Percentiles rank a stretch among this genome's conserved stretches.
These are phyloP conservation scores for Temnothorax nylanderi DNA, from an alignment of 1,140 invertebrate species.

Conservation along the genomic window DNA sequence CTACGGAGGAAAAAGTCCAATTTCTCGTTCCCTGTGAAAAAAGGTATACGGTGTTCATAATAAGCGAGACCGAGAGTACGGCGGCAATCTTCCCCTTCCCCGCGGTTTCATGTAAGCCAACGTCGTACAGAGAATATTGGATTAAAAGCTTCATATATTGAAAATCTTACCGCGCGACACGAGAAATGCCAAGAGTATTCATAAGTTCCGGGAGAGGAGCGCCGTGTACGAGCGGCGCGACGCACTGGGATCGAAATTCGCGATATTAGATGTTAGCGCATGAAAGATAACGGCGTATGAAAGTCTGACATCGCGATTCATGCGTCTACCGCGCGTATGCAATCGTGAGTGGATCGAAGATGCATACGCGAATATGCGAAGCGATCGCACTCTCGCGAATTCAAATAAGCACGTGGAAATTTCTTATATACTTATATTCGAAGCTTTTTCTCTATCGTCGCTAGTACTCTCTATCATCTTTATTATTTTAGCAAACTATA, in stretches of 20 bases:
- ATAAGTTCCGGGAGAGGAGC: conserved; percentile 36
- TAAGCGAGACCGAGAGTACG: neutral
- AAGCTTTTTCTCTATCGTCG: neutral
- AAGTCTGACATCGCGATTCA: conserved; percentile 24
- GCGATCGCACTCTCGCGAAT: neutral
- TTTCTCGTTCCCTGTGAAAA: neutral
- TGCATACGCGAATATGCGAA: neutral
- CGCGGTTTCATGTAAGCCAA: neutral
- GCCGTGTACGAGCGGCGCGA: neutral
- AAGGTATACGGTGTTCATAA: neutral
- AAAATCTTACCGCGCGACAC: conserved; percentile 27
- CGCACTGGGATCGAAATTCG: conserved; percentile 14
- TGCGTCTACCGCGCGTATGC: neutral
- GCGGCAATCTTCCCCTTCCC: neutral
- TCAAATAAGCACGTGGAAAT: neutral
- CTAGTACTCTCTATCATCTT: neutral
- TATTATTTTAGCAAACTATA: neutral
- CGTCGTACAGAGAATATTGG: conserved; percentile 15
- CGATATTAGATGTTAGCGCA: conserved; percentile 37
- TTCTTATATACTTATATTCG: neutral
- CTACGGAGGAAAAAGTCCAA: neutral
- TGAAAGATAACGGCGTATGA: conserved; percentile 28
- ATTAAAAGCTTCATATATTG: conserved; percentile 62
- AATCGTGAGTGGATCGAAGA: neutral
- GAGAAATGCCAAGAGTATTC: conserved; percentile 35